Evolutionary conservation across 2,888 invertebrate genomes (phyloP), one percentile per base, ranked within the genome.

Genomic region (Melieria crassipennis): DNA sequence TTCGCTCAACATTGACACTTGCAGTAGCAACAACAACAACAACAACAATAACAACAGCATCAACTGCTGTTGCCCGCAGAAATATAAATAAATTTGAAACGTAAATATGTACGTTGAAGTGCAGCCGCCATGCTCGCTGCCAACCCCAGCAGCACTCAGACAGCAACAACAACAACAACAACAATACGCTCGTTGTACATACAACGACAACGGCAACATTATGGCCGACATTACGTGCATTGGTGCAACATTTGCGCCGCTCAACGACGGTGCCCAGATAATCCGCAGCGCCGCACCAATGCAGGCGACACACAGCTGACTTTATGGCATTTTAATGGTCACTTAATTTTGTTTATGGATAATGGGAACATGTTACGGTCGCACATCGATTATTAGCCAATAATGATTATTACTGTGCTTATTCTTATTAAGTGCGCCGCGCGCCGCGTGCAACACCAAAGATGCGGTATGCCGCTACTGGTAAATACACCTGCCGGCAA

Each of bases 271-370:
- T n/a, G 57, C 58, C 9, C n/a, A 30, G 57, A 48, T 66, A 66
- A 66, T 66, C 66, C 57, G 10, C 30, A 45, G 5, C 47, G 42
- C 10, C 7, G 46, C 61, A 61, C 45, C 16, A 5, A 11, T 7
- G 42, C 13, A 16, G 9, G 16, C 46, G 9, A 47, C 55, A 13
- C 16, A 50, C 42, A 9, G 82, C 81, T 81, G 84, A 83, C 84
- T 85, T 86, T 86, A 86, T 85, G 85, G 86, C 86, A 84, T 85
- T 86, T 86, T 86, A 86, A 86, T 86, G 86, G 85, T 83, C 86
- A 85, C 84, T 86, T 86, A 85, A 86, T 86, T 86, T 86, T 85
- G 86, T 86, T 86, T 86, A 86, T 86, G 84, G 82, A 80, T 83
- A 83, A 85, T 83, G 82, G 81, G 80, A 81, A 82, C 82, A 82